A percentile compares a stretch with the other conserved stretches of the same genome.
These are phyloP conservation scores for Hipparchia sbordonii DNA, from an alignment of 2,888 invertebrate genomes.

Conservation along the genomic window DNA sequence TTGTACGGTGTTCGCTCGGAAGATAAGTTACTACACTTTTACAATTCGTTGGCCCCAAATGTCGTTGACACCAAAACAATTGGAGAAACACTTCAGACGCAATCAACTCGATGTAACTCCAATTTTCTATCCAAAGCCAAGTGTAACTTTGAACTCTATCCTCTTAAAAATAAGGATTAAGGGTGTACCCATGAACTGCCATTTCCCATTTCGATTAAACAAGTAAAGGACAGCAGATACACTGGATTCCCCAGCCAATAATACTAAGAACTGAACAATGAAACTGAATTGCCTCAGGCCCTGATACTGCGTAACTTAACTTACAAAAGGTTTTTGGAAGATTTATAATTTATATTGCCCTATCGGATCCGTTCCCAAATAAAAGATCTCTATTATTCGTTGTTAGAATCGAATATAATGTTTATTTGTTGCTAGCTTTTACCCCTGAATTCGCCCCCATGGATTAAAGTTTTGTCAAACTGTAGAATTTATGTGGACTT, in stretches of 20 bases:
- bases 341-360: constrained; percentile 21
- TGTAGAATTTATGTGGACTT: too few relatives aligned
- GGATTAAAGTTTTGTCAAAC: too few relatives aligned
- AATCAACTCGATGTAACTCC: constrained; percentile 25
- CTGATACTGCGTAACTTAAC: constrained; percentile 20
- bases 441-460: background rate
- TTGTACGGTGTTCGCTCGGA: too few relatives aligned
- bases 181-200: constrained; percentile 5
- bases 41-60: constrained; percentile 8
- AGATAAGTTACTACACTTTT: background rate
- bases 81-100: constrained; percentile 16
- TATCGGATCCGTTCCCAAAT: constrained; percentile 1
- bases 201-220: constrained; percentile 29
- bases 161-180: constrained; percentile 11
- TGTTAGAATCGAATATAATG: background rate
- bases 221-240: constrained; percentile 26
- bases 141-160: constrained; percentile 11
- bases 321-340: constrained; percentile 19
- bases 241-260: constrained; percentile 27
- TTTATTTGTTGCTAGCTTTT: background rate
- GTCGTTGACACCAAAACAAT: constrained; percentile 21
- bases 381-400: background rate
- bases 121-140: constrained; percentile 6
- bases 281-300: constrained; percentile 18
- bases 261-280: constrained; percentile 26